Conservation (phyloP, 1,140 invertebrate species). For the Saxidomus purpurata region DNA sequence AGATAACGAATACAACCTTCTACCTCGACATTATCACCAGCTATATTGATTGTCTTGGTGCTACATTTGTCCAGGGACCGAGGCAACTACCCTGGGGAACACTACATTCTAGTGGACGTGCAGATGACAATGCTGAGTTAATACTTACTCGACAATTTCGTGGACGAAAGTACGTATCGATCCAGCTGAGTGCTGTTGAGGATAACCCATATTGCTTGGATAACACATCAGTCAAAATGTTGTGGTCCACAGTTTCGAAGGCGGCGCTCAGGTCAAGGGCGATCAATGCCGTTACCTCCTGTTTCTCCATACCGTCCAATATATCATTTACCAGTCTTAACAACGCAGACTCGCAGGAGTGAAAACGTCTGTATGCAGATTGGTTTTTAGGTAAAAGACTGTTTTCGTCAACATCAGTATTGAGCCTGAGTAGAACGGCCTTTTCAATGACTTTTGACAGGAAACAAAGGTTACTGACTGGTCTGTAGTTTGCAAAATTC, state of each 20-base stretch:
- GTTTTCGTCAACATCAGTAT: too few relatives aligned
- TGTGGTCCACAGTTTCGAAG: not conserved
- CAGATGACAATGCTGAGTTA: not conserved
- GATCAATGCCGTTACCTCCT: not conserved
- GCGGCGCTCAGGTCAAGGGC: too few relatives aligned
- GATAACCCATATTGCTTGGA: not conserved
- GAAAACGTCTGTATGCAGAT: not conserved
- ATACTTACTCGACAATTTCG: not conserved
- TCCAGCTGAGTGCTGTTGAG: not conserved
- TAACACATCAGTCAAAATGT: not conserved
- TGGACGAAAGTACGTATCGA: slow-evolving; percentile 3
- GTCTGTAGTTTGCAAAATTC: not conserved
- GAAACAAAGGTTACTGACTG: not conserved
- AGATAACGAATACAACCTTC: too few relatives aligned
- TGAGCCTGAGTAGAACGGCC: not conserved
- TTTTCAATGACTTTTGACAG: slow-evolving; percentile 14
- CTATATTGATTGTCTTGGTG: too few relatives aligned
- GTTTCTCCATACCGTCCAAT: too few relatives aligned
- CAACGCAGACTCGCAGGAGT: not conserved
- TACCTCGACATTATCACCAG: too few relatives aligned
- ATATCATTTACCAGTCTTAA: slow-evolving; percentile 19
- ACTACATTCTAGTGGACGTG: not conserved
- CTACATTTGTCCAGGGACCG: too few relatives aligned
- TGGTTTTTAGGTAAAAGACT: too few relatives aligned
- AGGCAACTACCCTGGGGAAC: too few relatives aligned